Evolutionary conservation across 2,113 vertebrate genomes (phyloP).

Genomic region (Gopherus flavomarginatus): DNA sequence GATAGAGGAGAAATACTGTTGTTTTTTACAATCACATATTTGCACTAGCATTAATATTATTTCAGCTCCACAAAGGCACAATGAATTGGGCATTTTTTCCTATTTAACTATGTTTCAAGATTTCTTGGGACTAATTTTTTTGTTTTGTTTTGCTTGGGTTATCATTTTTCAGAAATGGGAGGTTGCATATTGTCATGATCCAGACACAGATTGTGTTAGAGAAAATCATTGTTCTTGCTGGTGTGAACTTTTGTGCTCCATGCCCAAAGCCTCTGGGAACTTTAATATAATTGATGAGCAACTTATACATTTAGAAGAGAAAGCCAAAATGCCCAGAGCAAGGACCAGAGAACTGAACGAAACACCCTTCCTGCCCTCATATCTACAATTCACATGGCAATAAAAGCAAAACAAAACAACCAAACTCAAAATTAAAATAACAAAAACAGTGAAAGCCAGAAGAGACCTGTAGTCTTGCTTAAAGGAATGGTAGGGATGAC

Average conservation of each 20-base stretch:
- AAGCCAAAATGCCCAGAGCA: background rate
- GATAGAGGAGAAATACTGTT: background rate
- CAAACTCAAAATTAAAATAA: background rate
- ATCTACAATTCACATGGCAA: background rate
- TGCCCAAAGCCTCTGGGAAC: background rate
- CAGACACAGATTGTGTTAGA: background rate
- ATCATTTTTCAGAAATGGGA: background rate
- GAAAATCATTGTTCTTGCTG: background rate
- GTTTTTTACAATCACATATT: background rate
- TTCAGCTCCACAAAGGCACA: background rate
- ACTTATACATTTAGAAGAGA: slow-evolving; percentile 20
- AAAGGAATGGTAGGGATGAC: background rate
- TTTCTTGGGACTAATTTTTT: background rate
- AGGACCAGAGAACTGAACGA: background rate
- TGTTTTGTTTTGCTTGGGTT: background rate
- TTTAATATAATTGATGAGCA: background rate
- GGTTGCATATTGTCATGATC: background rate
- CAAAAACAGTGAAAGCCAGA: background rate
- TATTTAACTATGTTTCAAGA: background rate
- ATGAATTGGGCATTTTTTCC: background rate
- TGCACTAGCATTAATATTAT: background rate
- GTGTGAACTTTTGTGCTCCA: background rate
- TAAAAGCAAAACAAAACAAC: background rate
- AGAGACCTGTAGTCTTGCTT: background rate
- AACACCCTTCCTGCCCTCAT: background rate